A percentile compares a stretch with the other conserved stretches of the same genome.
Conservation (phyloP, 1,140 invertebrate species). For the Temnothorax longispinosus region DNA sequence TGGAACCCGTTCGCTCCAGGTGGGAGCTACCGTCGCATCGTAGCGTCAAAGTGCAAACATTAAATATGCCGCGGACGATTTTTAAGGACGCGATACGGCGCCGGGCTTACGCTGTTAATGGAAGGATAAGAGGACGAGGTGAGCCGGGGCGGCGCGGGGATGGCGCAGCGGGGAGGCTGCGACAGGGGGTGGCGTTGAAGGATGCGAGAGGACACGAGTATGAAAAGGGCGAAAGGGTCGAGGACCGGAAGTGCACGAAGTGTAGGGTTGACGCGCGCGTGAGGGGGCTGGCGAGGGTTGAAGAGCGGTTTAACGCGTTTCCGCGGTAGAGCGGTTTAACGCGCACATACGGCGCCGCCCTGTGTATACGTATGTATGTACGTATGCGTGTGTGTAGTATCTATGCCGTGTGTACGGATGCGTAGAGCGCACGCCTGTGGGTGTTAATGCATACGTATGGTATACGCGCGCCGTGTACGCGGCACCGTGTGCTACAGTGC, state of each 20-base stretch:
- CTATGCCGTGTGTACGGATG: slow-evolving; percentile 2
- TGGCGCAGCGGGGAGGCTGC: neutral
- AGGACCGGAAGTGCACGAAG: slow-evolving; percentile 73
- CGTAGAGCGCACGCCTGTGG: neutral
- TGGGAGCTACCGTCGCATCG: slow-evolving; percentile 53
- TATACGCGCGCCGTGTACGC: slow-evolving; percentile 16
- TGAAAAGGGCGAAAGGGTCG: slow-evolving; percentile 75
- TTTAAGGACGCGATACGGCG: slow-evolving; percentile 73
- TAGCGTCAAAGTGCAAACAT: slow-evolving; percentile 74
- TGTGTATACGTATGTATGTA: neutral
- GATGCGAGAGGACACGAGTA: slow-evolving; percentile 73
- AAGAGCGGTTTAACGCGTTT: slow-evolving; percentile 74
- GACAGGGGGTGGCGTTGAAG: slow-evolving; percentile 65
- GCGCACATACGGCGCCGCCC: slow-evolving; percentile 51
- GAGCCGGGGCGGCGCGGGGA: neutral
- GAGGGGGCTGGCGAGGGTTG: slow-evolving; percentile 41
- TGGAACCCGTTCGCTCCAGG: slow-evolving; percentile 64
- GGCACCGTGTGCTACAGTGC: slow-evolving; percentile 10
- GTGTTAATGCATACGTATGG: slow-evolving; percentile 52
- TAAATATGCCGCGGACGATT: slow-evolving; percentile 75
- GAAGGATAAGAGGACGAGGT: slow-evolving; percentile 71
- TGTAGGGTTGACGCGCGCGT: slow-evolving; percentile 64
- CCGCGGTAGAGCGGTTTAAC: slow-evolving; percentile 74
- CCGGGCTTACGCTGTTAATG: slow-evolving; percentile 72
- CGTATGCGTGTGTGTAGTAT: neutral